A percentile compares a stretch with the other conserved stretches of the same genome.
These are phyloP conservation scores for Nymphalis polychloros DNA, from an alignment of 2,888 invertebrate genomes.

Conservation along the genomic window DNA sequence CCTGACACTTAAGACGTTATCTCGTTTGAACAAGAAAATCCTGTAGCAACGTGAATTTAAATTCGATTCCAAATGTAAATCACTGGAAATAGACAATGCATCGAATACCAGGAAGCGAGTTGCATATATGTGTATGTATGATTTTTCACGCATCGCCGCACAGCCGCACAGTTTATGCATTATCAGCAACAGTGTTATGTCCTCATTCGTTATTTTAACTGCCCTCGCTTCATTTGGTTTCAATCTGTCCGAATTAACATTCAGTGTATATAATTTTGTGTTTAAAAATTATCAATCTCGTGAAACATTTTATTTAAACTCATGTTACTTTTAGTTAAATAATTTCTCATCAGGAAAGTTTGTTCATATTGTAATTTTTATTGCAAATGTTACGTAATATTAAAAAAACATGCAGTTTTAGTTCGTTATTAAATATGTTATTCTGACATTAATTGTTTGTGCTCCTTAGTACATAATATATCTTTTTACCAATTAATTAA, in stretches of 20 bases:
- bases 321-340: no score
- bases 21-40: background rate
- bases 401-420: no score
- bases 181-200: constrained; percentile 33
- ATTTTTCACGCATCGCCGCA: constrained; percentile 20
- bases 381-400: no score
- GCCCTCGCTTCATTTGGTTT: constrained; percentile 35
- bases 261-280: background rate
- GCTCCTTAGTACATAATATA: no score
- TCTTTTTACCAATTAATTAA: no score
- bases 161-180: constrained; percentile 18
- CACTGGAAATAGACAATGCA: constrained; percentile 7
- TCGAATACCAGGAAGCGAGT: background rate
- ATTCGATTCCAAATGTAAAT: constrained; percentile 11
- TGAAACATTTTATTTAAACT: no score
- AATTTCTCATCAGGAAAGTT: no score
- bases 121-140: constrained; percentile 11
- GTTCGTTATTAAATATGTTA: no score
- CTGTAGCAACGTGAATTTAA: background rate
- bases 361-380: no score
- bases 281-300: no score
- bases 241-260: constrained; percentile 30
- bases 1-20: background rate
- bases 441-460: no score
- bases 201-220: constrained; percentile 34